These are phyloP conservation scores for Morpho deidamia DNA, from an alignment of 2,888 invertebrate species.

Conservation along the genomic window DNA sequence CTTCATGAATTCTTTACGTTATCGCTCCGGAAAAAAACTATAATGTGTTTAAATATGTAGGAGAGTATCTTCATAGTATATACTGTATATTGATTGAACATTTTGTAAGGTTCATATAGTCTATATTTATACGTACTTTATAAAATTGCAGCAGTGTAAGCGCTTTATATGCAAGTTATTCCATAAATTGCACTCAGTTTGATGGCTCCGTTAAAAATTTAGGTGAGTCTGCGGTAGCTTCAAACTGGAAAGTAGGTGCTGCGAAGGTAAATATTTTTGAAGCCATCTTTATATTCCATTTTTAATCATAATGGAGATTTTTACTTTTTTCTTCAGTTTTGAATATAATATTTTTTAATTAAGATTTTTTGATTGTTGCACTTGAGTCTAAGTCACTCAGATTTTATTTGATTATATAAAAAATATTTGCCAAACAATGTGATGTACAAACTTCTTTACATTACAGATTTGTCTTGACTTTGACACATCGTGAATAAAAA, in stretches of 20 bases:
- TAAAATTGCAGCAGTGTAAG: slow-evolving; percentile 15
- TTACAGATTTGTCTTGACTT: too few relatives aligned
- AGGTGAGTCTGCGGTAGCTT: slow-evolving; percentile 26
- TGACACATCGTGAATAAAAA: too few relatives aligned
- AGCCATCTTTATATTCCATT: slow-evolving; percentile 21
- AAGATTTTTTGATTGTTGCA: too few relatives aligned
- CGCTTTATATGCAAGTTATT: slow-evolving; percentile 29
- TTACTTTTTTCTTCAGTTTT: not conserved
- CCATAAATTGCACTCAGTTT: slow-evolving; percentile 45
- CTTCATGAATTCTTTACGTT: too few relatives aligned
- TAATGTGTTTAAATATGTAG: too few relatives aligned
- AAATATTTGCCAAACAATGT: too few relatives aligned
- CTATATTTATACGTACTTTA: slow-evolving; percentile 11
- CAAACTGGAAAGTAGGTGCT: slow-evolving; percentile 20
- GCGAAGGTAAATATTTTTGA: slow-evolving; percentile 21
- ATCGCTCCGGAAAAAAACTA: too few relatives aligned
- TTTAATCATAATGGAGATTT: slow-evolving; percentile 10
- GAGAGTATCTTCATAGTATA: not conserved
- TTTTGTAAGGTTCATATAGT: not conserved
- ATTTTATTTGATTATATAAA: too few relatives aligned
- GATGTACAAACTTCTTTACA: too few relatives aligned
- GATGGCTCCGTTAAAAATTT: slow-evolving; percentile 32
- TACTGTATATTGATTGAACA: not conserved
- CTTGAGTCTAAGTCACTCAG: too few relatives aligned
- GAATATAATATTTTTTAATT: not conserved